Conservation (phyloP, 1,140 invertebrate genomes). For the Marisa cornuarietis region DNA sequence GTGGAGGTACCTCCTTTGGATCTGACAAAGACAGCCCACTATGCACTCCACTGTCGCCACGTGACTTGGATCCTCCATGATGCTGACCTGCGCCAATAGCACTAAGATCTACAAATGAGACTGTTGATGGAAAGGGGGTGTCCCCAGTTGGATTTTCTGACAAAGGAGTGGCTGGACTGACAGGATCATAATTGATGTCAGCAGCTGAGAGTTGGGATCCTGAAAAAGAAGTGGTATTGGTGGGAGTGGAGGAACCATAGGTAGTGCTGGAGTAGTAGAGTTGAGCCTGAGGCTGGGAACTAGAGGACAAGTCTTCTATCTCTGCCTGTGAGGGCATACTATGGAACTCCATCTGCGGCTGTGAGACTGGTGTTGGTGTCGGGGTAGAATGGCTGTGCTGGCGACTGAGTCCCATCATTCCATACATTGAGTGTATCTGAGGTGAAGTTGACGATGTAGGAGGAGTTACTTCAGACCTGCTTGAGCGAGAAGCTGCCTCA, state of each 20-base stretch:
- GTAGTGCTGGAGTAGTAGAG: constrained; percentile 34
- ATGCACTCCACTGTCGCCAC: background rate
- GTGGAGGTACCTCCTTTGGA: constrained; percentile 11
- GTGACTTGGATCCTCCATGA: constrained; percentile 19
- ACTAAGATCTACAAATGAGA: constrained; percentile 47
- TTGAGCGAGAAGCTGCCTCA: constrained; percentile 12
- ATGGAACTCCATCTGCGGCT: constrained; percentile 25
- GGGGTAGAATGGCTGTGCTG: constrained; percentile 29
- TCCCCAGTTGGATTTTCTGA: constrained; percentile 41
- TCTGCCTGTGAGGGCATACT: constrained; percentile 30
- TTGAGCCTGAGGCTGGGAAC: constrained; percentile 31
- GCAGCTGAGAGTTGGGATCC: constrained; percentile 29
- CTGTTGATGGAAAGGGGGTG: constrained; percentile 27
- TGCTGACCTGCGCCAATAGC: constrained; percentile 31
- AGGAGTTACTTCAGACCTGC: constrained; percentile 22
- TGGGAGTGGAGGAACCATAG: constrained; percentile 20
- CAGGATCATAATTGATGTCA: constrained; percentile 56
- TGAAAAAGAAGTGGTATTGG: constrained; percentile 22
- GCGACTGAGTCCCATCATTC: constrained; percentile 15
- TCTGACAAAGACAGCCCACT: constrained; percentile 1
- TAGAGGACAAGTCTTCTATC: constrained; percentile 32
- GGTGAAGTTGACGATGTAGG: constrained; percentile 8
- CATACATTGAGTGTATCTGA: constrained; percentile 14
- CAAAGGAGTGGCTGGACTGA: constrained; percentile 52
- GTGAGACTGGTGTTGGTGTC: constrained; percentile 25